Conservation (phyloP, 2,888 invertebrate species). For the Phaedon cochleariae region DNA sequence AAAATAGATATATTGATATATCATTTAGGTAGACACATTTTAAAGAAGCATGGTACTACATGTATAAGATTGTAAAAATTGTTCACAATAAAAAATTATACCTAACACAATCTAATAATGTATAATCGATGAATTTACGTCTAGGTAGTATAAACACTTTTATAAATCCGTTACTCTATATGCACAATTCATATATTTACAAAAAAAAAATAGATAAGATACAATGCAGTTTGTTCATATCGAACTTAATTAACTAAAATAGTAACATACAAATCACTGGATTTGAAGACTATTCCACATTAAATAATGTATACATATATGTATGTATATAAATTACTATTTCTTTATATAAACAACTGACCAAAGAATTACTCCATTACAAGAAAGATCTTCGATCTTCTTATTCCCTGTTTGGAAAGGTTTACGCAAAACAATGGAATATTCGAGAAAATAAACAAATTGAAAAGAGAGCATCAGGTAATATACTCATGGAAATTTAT, state of each 20-base stretch:
- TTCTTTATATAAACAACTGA: constrained; percentile 52
- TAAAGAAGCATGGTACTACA: constrained; percentile 50
- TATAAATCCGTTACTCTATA: constrained; percentile 62
- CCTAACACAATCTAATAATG: constrained; percentile 57
- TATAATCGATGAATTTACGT: constrained; percentile 55
- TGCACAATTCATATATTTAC: constrained; percentile 63
- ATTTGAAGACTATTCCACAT: constrained; percentile 59
- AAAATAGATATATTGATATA: constrained; percentile 43
- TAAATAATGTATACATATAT: constrained; percentile 58
- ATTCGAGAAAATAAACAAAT: no score
- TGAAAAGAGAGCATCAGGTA: no score
- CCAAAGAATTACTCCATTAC: constrained; percentile 17
- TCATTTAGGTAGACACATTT: constrained; percentile 46
- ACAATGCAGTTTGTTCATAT: constrained; percentile 54
- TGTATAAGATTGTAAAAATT: constrained; percentile 53
- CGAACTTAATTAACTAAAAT: constrained; percentile 51
- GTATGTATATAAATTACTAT: no score
- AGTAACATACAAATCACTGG: constrained; percentile 61
- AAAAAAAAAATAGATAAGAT: constrained; percentile 60
- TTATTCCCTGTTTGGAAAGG: no score
- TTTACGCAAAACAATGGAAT: no score
- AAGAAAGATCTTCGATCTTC: neutral
- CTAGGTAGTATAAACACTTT: constrained; percentile 61
- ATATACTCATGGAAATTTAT: no score
- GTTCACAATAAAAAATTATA: constrained; percentile 50